phyloP scores from a whole-genome alignment of 2,888 invertebrate species.

The Drosophila eohydei region DNA sequence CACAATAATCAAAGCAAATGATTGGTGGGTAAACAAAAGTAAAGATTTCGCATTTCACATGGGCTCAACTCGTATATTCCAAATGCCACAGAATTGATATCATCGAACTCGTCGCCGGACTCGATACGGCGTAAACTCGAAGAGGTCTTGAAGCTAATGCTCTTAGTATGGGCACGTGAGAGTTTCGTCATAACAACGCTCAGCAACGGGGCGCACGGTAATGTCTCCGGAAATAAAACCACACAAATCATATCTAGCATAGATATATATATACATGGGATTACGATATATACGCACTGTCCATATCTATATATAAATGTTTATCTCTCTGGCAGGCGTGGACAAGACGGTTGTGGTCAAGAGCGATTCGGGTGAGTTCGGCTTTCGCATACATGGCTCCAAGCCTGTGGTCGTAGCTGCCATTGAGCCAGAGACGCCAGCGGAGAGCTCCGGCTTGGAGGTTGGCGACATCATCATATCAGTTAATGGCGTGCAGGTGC shows the following conservation, averaged over 20 bases:
- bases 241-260: conserved; percentile 75
- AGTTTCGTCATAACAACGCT: conserved; percentile 89
- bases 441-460: conserved; percentile 95
- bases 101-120: conserved; percentile 82
- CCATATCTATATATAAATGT: neutral
- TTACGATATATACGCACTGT: neutral
- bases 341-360: conserved; percentile 94
- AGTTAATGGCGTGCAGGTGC: conserved; percentile 95
- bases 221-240: conserved; percentile 80
- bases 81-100: conserved; percentile 75
- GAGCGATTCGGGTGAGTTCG: conserved; percentile 95
- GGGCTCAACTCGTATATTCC: conserved; percentile 9
- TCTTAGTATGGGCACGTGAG: conserved; percentile 92
- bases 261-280: conserved; percentile 11
- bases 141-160: conserved; percentile 92
- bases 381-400: conserved; percentile 97
- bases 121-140: conserved; percentile 89
- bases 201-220: conserved; percentile 87
- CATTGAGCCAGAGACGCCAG: conserved; percentile 97
- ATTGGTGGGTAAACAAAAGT: conserved; percentile 74
- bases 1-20: conserved; percentile 57
- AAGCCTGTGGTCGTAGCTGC: conserved; percentile 98
- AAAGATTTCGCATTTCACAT: conserved; percentile 3
- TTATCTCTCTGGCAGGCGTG: conserved; percentile 87
- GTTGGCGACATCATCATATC: conserved; percentile 97